phyloP scores from a whole-genome alignment of 2,888 invertebrate species.

The Gastrophysa polygoni region DNA sequence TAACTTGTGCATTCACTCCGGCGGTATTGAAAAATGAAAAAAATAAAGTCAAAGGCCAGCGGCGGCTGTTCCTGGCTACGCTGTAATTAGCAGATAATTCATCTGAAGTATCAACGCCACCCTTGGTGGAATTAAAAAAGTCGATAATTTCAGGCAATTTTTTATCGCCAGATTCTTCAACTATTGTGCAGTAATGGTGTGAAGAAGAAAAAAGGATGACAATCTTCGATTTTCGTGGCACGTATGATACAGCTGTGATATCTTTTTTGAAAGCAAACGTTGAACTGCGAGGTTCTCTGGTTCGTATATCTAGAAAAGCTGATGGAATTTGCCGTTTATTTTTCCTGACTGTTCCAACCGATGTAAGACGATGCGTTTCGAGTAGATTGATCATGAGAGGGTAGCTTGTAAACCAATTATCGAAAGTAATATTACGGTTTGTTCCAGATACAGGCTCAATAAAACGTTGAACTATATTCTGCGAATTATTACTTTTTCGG shows the following conservation, averaged over 20 bases:
- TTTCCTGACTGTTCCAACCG: slow-evolving; percentile 10
- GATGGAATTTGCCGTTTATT: slow-evolving; percentile 25
- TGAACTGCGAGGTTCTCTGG: slow-evolving; percentile 18
- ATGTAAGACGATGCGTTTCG: slow-evolving; percentile 22
- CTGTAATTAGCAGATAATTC: slow-evolving; percentile 21
- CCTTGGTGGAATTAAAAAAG: slow-evolving; percentile 22
- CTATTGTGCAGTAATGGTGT: slow-evolving; percentile 24
- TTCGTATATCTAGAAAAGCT: slow-evolving; percentile 18
- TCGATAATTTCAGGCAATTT: slow-evolving; percentile 18
- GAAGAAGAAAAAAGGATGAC: slow-evolving; percentile 22
- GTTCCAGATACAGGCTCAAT: slow-evolving; percentile 10
- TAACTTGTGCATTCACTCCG: slow-evolving; percentile 24
- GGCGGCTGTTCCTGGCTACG: slow-evolving; percentile 10
- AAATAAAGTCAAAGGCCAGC: slow-evolving; percentile 25
- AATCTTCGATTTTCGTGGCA: slow-evolving; percentile 27
- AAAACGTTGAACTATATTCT: background rate
- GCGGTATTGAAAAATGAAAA: slow-evolving; percentile 23
- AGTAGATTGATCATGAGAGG: slow-evolving; percentile 22
- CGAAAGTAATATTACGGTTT: slow-evolving; percentile 32
- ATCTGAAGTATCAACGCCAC: slow-evolving; percentile 19
- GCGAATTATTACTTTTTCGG: background rate
- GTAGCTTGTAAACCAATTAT: slow-evolving; percentile 37
- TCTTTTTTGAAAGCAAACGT: slow-evolving; percentile 26
- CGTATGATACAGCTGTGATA: slow-evolving; percentile 26
- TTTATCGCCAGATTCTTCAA: slow-evolving; percentile 20